Evolutionary conservation across 1,140 invertebrate genomes (phyloP).

Genomic region (Adoxophyes honmai): DNA sequence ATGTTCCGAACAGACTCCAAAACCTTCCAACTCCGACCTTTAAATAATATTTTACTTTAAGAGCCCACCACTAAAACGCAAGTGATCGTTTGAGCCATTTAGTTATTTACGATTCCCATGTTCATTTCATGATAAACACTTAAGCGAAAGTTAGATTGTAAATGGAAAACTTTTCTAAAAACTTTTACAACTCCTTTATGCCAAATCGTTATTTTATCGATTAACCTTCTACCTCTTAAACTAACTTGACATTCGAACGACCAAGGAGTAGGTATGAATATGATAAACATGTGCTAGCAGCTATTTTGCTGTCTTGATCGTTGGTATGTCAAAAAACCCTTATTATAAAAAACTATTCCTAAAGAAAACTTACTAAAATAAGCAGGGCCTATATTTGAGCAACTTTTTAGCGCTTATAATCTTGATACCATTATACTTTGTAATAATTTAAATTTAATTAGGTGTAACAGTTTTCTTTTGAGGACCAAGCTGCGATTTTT

Average conservation of each 20-base stretch:
- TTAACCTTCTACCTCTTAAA: slow-evolving; percentile 13
- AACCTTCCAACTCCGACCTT: too few relatives aligned
- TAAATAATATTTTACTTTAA: too few relatives aligned
- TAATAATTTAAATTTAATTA: slow-evolving; percentile 14
- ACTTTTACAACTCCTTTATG: slow-evolving; percentile 2
- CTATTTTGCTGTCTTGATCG: too few relatives aligned
- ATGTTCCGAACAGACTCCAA: too few relatives aligned
- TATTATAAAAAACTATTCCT: background rate
- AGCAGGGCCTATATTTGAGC: slow-evolving; percentile 10
- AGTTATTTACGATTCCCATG: background rate
- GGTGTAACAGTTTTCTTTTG: slow-evolving; percentile 8
- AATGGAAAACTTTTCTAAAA: background rate
- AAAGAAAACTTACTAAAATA: slow-evolving; percentile 4
- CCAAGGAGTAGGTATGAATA: too few relatives aligned
- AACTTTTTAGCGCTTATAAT: background rate
- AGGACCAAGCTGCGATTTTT: slow-evolving; percentile 4
- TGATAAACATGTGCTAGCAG: too few relatives aligned
- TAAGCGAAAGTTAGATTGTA: background rate
- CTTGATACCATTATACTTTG: background rate
- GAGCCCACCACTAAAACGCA: background rate
- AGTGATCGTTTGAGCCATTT: slow-evolving; percentile 1
- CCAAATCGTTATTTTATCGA: background rate
- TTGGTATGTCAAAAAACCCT: background rate
- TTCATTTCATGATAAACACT: background rate
- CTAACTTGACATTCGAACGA: background rate